phyloP scores from a whole-genome alignment of 1,140 invertebrate genomes.

The Schlechtendalia chinensis region DNA sequence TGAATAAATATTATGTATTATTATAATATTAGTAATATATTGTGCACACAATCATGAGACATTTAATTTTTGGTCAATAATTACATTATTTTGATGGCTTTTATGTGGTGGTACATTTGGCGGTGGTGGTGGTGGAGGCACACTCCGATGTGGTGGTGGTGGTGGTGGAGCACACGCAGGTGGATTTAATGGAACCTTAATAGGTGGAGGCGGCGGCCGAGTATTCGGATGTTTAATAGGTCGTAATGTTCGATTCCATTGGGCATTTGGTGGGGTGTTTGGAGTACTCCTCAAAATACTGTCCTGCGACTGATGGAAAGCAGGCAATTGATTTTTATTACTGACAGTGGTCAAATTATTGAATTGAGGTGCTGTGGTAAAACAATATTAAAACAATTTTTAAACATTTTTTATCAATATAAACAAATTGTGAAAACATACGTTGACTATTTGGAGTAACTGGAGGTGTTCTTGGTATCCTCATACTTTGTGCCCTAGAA shows the following conservation, averaged over 20 bases:
- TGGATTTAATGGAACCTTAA: slow-evolving; percentile 54
- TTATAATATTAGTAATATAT: not conserved
- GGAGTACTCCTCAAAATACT: slow-evolving; percentile 56
- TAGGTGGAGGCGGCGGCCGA: slow-evolving; percentile 56
- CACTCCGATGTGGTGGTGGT: slow-evolving; percentile 32
- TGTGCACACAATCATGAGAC: not conserved
- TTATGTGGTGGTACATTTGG: slow-evolving; percentile 35
- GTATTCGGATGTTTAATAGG: slow-evolving; percentile 53
- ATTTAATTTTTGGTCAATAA: not conserved
- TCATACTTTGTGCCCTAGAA: slow-evolving; percentile 62
- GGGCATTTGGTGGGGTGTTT: slow-evolving; percentile 52
- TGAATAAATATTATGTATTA: slow-evolving; percentile 4
- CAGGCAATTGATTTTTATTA: slow-evolving; percentile 56
- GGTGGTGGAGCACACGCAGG: slow-evolving; percentile 55
- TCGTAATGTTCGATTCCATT: slow-evolving; percentile 53
- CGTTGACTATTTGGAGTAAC: slow-evolving; percentile 53
- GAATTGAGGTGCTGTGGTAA: slow-evolving; percentile 4
- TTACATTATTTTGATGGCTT: slow-evolving; percentile 39
- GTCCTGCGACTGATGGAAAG: slow-evolving; percentile 61
- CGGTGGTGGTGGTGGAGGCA: slow-evolving; percentile 40
- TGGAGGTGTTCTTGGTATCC: slow-evolving; percentile 59
- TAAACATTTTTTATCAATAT: not conserved
- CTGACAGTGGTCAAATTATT: slow-evolving; percentile 26
- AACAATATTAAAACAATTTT: not conserved
- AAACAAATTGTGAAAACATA: not conserved